phyloP scores from a whole-genome alignment of 1,140 invertebrate species.

The Helicoverpa armigera region DNA sequence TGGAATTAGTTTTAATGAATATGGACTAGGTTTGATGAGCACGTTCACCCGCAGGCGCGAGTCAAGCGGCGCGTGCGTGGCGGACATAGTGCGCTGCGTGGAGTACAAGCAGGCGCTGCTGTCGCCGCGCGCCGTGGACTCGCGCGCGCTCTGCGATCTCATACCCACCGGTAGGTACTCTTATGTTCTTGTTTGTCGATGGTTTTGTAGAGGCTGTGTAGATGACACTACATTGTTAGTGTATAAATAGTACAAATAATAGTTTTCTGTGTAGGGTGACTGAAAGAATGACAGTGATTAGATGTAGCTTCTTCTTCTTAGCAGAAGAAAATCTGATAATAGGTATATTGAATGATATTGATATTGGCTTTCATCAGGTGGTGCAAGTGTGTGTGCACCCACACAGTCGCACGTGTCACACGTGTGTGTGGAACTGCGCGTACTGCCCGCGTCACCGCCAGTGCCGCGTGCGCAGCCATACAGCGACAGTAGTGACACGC shows the following conservation, averaged over 20 bases:
- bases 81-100: constrained; percentile 84
- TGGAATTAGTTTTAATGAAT: neutral
- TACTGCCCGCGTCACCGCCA: constrained; percentile 49
- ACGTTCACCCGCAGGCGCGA: constrained; percentile 61
- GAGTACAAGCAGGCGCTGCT: constrained; percentile 77
- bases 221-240: too few species aligned
- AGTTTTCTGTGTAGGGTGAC: too few species aligned
- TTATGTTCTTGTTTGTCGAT: neutral
- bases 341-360: too few species aligned
- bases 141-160: constrained; percentile 80
- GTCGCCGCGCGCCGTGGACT: constrained; percentile 68
- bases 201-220: too few species aligned
- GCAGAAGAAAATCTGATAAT: too few species aligned
- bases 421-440: constrained; percentile 79
- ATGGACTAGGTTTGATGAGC: neutral
- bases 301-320: too few species aligned
- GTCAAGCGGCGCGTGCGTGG: constrained; percentile 79
- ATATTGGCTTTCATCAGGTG: neutral
- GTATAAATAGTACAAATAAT: too few species aligned
- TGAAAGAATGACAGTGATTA: too few species aligned
- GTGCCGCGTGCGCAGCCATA: constrained; percentile 62
- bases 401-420: constrained; percentile 76
- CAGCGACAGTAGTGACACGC: constrained; percentile 69
- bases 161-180: constrained; percentile 63
- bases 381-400: constrained; percentile 47